A percentile compares a stretch with the other conserved stretches of the same genome.
phyloP scores from a whole-genome alignment of 2,113 vertebrate species.

The Athene noctua region DNA sequence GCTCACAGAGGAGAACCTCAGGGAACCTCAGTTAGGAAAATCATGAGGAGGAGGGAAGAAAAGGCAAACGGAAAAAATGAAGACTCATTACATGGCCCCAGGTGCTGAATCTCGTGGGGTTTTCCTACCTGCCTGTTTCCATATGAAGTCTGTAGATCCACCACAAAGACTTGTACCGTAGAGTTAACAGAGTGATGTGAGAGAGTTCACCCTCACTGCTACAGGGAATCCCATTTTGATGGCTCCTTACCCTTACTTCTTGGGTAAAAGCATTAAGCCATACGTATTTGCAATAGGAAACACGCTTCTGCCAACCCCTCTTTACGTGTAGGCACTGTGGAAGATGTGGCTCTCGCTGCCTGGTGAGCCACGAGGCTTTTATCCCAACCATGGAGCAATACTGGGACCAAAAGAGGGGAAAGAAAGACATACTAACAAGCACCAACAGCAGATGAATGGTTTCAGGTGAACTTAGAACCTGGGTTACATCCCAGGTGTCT shows the following conservation, averaged over 20 bases:
- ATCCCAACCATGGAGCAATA: not conserved
- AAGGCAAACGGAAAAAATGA: not conserved
- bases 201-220: not conserved
- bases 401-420: not conserved
- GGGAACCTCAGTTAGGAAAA: not conserved
- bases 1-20: not conserved
- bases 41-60: not conserved
- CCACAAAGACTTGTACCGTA: not conserved
- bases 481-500: not conserved
- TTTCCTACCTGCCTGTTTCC: not conserved
- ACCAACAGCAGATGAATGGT: not conserved
- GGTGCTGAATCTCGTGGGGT: not conserved
- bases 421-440: not conserved
- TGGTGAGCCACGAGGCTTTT: not conserved
- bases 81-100: not conserved
- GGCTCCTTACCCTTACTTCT: not conserved
- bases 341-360: not conserved
- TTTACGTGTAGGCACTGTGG: not conserved
- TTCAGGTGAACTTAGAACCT: not conserved
- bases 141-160: not conserved
- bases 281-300: not conserved
- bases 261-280: not conserved
- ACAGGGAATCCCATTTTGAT: not conserved
- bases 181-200: not conserved
- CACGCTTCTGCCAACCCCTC: not conserved